Conservation (phyloP, 2,113 vertebrate genomes). For the Percina caprodes region DNA sequence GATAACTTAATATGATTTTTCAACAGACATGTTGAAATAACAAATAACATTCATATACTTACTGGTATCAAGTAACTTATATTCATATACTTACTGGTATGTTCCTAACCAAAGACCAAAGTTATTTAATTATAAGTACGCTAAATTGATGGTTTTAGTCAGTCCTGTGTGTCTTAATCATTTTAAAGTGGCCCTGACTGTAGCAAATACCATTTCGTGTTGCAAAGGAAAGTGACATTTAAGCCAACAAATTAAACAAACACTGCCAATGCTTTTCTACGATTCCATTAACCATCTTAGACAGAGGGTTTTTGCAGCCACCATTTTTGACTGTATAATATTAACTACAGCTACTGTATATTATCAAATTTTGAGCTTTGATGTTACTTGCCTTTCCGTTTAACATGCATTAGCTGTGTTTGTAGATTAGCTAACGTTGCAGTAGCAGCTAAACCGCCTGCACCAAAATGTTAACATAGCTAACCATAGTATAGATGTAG, state of each 20-base stretch:
- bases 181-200: background rate
- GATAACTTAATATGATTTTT: background rate
- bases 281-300: background rate
- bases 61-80: background rate
- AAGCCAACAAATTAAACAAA: background rate
- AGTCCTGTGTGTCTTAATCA: background rate
- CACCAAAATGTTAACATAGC: constrained; percentile 16
- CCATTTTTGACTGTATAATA: background rate
- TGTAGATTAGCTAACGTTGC: background rate
- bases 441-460: background rate
- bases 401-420: background rate
- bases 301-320: rapidly evolving
- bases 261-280: background rate
- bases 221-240: background rate
- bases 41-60: background rate
- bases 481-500: background rate
- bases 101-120: background rate
- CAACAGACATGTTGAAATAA: background rate
- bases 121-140: background rate
- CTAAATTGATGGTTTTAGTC: background rate
- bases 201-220: rapidly evolving
- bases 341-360: background rate
- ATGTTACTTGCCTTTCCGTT: rapidly evolving
- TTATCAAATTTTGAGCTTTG: background rate
- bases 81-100: background rate